Base-by-base conservation (phyloP, 2,797 vertebrate genomes). In the Brotogeris chrysoptera region DNA sequence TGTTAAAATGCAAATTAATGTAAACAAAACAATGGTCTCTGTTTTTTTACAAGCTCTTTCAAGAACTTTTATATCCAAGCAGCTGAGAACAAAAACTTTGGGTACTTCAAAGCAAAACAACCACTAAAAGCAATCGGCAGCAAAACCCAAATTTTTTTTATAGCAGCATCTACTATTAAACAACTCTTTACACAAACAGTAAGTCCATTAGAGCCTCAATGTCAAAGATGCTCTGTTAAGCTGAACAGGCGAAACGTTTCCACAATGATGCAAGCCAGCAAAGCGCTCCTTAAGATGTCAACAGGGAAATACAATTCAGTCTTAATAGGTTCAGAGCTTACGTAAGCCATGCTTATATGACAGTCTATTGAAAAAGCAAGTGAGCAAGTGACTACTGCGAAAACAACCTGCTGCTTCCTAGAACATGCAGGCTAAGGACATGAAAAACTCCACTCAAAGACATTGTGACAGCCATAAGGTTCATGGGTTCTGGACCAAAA, bases 251-350 rank as follows among this genome's bases (percentile, higher is more conserved):
- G 2, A 92, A 95, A 78, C 78, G 34, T 85, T 94, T 80, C 74
- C 86, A 89, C 64, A 2, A 73, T 16, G 90, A 96, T 95, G 88
- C 91, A 71, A 95, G 95, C 90, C 88, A 95, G 80, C 71, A 93
- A 87, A 93, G 94, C 13, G 2, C 72, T 92, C 88, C 64, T 16
- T 93, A 91, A 96, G 88, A 96, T 95, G 86, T 94, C 96, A 95
- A 47, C 90, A 93, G 95, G 96, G 96, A 96, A 90, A 96, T 69
- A 92, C 91, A 96, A 95, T 69, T 96, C 92, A 95, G 55, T 52
- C 88, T 94, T 95, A 96, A 96, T 94, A 95, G 88, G 88, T 90
- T 93, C 83, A 74, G 88, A 68, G 93, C 86, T 96, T 94, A 92
- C 78, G 78, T 80, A 96, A 96, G 88, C 38, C 74, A 19, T 18